Conservation (phyloP, 2,113 vertebrate genomes). For the Leucopternis melanops region DNA sequence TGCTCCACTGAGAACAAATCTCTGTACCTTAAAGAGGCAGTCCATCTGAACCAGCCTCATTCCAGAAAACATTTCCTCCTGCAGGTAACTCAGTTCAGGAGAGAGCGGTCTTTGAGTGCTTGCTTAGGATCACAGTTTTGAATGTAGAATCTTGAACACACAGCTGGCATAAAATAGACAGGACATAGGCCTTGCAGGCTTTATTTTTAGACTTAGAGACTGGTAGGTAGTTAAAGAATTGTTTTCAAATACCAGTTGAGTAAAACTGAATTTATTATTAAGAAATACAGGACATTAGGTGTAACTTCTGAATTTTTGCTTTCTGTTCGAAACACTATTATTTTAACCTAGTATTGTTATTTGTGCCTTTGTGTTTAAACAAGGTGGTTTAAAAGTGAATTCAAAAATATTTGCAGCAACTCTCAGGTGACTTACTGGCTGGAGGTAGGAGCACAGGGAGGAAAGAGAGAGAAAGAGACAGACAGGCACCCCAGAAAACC, state of each 20-base stretch:
- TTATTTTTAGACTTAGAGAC: background rate
- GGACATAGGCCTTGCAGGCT: background rate
- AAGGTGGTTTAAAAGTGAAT: background rate
- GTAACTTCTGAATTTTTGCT: background rate
- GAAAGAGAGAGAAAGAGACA: background rate
- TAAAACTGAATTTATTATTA: background rate
- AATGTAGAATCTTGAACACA: background rate
- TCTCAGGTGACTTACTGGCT: background rate
- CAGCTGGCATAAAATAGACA: background rate
- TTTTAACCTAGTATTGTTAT: background rate
- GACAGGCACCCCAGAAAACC: background rate
- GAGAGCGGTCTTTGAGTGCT: background rate
- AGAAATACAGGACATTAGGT: background rate
- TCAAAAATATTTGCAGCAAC: background rate
- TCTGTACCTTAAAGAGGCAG: background rate
- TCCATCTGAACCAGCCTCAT: no score
- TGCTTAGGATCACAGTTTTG: background rate
- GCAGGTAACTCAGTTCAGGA: background rate
- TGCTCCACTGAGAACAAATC: background rate
- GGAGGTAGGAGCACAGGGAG: background rate
- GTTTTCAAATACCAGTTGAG: background rate
- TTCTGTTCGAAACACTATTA: background rate
- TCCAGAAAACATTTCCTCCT: background rate
- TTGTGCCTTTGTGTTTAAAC: background rate
- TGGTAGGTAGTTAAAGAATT: background rate